Percentiles rank a stretch among this genome's conserved stretches.
Evolutionary conservation across 2,888 invertebrate species (phyloP).

Genomic region (Eubasilissa splendida): DNA sequence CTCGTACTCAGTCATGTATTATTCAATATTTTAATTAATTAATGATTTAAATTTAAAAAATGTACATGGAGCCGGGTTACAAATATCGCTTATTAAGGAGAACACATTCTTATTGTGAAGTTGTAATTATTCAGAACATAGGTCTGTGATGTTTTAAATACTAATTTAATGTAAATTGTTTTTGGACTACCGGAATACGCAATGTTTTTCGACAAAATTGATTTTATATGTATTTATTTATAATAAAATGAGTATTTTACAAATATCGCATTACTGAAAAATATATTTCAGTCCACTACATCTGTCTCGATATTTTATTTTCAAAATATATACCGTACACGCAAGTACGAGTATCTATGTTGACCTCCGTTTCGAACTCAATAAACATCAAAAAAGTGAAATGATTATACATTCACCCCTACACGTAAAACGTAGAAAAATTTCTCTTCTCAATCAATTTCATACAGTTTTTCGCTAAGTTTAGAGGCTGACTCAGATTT

Average conservation of each 20-base stretch:
- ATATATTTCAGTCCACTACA: no score
- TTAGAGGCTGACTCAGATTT: conserved; percentile 33
- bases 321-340: background rate
- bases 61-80: background rate
- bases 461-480: conserved; percentile 16
- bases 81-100: no score
- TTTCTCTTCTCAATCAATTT: conserved; percentile 35
- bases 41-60: background rate
- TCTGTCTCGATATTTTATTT: background rate
- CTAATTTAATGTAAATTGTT: no score
- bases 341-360: background rate
- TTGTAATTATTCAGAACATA: no score
- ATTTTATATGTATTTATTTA: no score
- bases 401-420: conserved; percentile 1
- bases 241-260: no score
- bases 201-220: no score
- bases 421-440: conserved; percentile 7
- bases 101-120: no score
- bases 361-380: background rate
- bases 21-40: no score
- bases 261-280: background rate
- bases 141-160: no score
- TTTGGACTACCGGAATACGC: no score
- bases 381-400: background rate
- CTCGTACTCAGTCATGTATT: no score